A percentile compares a stretch with the other conserved stretches of the same genome.
Evolutionary conservation across 37 sponge, comb jelly and placozoan genomes (phyloP).

Genomic region (Aplysina aerophoba): DNA sequence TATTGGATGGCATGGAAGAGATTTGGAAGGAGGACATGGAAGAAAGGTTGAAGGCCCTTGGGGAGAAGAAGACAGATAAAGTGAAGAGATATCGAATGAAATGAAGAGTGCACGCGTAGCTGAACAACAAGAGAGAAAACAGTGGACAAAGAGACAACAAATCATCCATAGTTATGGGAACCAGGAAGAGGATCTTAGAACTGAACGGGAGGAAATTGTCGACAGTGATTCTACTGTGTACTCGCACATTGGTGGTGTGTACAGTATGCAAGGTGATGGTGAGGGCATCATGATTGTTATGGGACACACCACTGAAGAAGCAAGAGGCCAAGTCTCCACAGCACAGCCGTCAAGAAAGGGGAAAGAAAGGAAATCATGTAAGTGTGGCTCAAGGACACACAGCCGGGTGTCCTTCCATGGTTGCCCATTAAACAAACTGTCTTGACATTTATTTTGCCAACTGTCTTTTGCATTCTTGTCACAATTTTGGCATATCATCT

Average conservation of each 20-base stretch:
- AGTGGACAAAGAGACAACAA: neutral
- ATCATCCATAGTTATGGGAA: slow-evolving; percentile 6
- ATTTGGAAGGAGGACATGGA: neutral
- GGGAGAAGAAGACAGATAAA: neutral
- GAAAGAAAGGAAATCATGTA: too few relatives aligned
- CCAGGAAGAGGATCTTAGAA: neutral
- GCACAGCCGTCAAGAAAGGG: too few relatives aligned
- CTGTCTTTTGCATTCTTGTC: too few relatives aligned
- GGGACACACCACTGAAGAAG: too few relatives aligned
- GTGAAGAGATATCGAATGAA: neutral
- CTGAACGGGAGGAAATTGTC: neutral
- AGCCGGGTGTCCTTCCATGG: too few relatives aligned
- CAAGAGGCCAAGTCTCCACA: too few relatives aligned
- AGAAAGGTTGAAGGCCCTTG: neutral
- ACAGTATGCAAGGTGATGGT: too few relatives aligned
- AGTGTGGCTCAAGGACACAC: too few relatives aligned
- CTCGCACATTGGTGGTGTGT: neutral
- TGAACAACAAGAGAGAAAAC: slow-evolving; percentile 22
- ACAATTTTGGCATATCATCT: too few relatives aligned
- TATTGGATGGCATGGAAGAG: slow-evolving; percentile 27
- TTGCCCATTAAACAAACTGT: too few relatives aligned
- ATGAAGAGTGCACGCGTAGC: neutral
- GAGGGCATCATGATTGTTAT: too few relatives aligned
- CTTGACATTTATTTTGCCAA: too few relatives aligned
- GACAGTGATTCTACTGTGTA: neutral